These are phyloP conservation scores for Eidolon helvum DNA, from an alignment of 2,113 vertebrate genomes.

Conservation along the genomic window DNA sequence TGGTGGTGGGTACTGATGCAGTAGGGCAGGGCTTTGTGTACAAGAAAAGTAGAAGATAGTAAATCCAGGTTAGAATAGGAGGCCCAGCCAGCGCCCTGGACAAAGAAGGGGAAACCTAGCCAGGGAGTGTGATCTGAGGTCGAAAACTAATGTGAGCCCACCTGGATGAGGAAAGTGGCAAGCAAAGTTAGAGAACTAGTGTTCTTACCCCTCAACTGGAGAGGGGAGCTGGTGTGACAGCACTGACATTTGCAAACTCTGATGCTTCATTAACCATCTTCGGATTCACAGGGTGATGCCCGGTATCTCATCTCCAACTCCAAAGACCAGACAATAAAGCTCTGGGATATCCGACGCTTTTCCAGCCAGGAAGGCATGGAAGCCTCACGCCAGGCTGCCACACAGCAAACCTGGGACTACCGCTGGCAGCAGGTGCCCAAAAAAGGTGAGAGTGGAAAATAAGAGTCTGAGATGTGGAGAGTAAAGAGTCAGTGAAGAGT, in stretches of 20 bases:
- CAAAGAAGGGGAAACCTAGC: background rate
- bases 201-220: background rate
- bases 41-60: background rate
- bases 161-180: background rate
- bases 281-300: slow-evolving; percentile 87
- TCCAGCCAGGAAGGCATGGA: slow-evolving; percentile 92
- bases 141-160: background rate
- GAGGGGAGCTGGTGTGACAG: background rate
- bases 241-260: background rate
- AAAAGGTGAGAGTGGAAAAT: slow-evolving; percentile 84
- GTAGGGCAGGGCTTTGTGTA: background rate
- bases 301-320: slow-evolving; percentile 96
- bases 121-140: background rate
- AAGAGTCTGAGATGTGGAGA: background rate
- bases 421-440: slow-evolving; percentile 95
- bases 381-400: slow-evolving; percentile 91
- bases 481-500: background rate
- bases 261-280: background rate
- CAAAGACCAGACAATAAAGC: slow-evolving; percentile 96
- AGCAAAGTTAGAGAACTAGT: background rate
- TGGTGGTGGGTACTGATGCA: background rate
- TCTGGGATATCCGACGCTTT: slow-evolving; percentile 94
- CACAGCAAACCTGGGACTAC: slow-evolving; percentile 97
- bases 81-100: background rate
- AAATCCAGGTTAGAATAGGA: background rate